phyloP scores from a whole-genome alignment of 2,888 invertebrate genomes.

The Helobdella robusta region DNA sequence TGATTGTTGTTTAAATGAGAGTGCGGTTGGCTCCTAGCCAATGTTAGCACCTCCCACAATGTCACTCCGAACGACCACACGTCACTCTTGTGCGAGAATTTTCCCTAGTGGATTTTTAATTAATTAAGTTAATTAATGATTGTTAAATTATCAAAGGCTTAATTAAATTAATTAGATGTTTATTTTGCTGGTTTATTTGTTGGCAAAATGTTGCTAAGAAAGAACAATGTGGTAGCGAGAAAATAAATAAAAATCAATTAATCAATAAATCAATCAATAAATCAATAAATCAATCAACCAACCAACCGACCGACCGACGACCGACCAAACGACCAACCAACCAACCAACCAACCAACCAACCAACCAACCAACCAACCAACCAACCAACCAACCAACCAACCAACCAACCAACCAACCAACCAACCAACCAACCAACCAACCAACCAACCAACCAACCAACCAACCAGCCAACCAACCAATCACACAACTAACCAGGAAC shows the following conservation, averaged over 20 bases:
- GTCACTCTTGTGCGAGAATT: slow-evolving; percentile 75
- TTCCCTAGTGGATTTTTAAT: slow-evolving; percentile 56
- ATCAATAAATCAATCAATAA: no score
- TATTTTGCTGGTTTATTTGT: no score
- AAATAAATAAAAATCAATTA: not conserved
- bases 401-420: no score
- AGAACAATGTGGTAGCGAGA: no score
- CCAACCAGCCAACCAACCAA: no score
- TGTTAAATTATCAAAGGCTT: not conserved
- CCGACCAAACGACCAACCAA: no score
- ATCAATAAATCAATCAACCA: no score
- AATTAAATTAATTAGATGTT: not conserved
- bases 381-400: not conserved
- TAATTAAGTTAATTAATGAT: not conserved
- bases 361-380: not conserved
- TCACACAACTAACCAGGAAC: slow-evolving; percentile 52
- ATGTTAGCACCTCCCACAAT: slow-evolving; percentile 72
- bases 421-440: no score
- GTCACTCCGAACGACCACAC: slow-evolving; percentile 84
- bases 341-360: not conserved
- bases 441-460: no score
- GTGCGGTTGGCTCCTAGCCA: slow-evolving; percentile 68
- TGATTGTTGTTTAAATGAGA: slow-evolving; percentile 66
- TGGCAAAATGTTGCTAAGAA: no score
- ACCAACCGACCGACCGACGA: no score